Conservation (phyloP, 92 coral and sea anemone species). For the Epizoanthus scotinus region DNA sequence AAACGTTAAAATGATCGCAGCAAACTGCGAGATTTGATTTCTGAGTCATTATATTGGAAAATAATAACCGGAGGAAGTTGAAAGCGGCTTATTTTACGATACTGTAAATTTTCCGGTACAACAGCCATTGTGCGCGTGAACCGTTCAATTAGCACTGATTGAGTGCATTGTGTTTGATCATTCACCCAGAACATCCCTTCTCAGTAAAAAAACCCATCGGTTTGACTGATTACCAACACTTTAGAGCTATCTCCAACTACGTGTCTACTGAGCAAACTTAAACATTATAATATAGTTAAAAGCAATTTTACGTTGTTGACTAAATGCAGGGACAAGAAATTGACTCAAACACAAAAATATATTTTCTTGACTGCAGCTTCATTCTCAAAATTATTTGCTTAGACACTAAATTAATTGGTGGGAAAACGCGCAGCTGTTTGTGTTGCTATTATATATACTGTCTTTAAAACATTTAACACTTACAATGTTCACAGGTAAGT, state of each 20-base stretch:
- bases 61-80: slow-evolving; percentile 36
- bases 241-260: neutral
- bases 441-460: no score
- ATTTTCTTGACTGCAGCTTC: neutral
- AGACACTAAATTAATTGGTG: neutral
- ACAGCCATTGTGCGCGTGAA: slow-evolving; percentile 20
- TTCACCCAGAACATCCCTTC: neutral
- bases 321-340: neutral
- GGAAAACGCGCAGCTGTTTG: slow-evolving; percentile 19
- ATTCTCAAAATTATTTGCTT: neutral
- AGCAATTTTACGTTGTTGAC: neutral
- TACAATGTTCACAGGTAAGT: neutral
- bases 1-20: neutral
- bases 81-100: slow-evolving; percentile 20
- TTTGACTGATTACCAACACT: neutral
- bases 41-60: slow-evolving; percentile 12
- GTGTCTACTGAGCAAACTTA: no score
- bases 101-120: slow-evolving; percentile 38
- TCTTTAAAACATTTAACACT: slow-evolving; percentile 8
- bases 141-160: slow-evolving; percentile 21
- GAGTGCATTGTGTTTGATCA: neutral
- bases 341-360: neutral
- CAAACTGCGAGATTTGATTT: slow-evolving; percentile 7
- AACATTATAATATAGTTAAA: neutral
- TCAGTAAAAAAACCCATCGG: neutral